These are phyloP conservation scores for Leptinotarsa peninsularis DNA, from an alignment of 2,888 invertebrate genomes.

Conservation along the genomic window DNA sequence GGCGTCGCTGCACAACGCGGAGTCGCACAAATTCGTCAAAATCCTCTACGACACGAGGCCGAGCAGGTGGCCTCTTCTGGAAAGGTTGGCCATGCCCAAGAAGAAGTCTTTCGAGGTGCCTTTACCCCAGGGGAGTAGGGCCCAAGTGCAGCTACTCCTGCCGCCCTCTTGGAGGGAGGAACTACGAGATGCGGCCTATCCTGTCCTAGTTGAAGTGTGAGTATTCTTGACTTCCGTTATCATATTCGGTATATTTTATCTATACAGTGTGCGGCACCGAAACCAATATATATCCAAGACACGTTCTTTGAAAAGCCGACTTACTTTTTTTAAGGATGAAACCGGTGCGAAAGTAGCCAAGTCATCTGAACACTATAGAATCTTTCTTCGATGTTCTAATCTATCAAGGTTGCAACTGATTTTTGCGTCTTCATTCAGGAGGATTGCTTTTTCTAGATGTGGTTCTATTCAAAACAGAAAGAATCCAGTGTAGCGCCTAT, in stretches of 20 bases:
- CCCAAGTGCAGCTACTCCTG: conserved; percentile 87
- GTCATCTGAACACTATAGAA: no score
- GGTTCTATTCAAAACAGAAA: no score
- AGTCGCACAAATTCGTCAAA: conserved; percentile 81
- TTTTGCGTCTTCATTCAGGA: no score
- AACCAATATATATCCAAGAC: no score
- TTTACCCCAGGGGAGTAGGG: conserved; percentile 85
- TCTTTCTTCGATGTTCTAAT: no score
- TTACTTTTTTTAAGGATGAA: no score
- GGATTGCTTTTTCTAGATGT: no score
- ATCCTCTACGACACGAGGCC: conserved; percentile 82
- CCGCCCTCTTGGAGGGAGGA: conserved; percentile 92
- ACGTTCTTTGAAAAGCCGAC: no score
- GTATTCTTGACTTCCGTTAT: conserved; percentile 57
- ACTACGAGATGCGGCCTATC: conserved; percentile 86
- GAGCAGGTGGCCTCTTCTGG: conserved; percentile 69
- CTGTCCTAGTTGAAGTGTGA: conserved; percentile 89
- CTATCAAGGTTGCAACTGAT: no score
- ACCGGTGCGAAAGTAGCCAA: no score
- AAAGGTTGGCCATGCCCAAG: conserved; percentile 85
- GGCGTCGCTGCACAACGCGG: conserved; percentile 81
- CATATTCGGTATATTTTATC: background rate
- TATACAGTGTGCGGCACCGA: no score
- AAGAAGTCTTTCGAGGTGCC: conserved; percentile 87
- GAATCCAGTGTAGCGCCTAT: no score